These are phyloP conservation scores for Cephalopachus bancanus DNA, from an alignment of 2,797 vertebrate genomes.

Conservation along the genomic window DNA sequence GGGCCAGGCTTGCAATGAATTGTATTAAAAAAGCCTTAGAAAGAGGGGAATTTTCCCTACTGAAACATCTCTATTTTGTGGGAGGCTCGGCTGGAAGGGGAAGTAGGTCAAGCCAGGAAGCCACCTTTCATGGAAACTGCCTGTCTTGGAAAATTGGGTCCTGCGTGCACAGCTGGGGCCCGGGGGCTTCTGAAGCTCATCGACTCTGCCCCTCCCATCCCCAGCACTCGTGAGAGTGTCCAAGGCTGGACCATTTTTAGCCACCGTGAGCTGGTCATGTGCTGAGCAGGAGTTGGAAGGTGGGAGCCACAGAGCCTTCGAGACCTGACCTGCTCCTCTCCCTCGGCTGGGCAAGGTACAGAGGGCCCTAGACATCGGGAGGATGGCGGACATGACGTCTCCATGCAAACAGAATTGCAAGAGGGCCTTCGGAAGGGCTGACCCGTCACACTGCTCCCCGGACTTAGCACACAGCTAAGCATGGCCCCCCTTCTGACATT, in stretches of 20 bases:
- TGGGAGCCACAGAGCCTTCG: not conserved
- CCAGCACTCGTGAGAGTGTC: not conserved
- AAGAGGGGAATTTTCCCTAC: not conserved
- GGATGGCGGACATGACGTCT: not conserved
- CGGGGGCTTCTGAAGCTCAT: constrained; percentile 38
- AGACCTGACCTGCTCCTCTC: not conserved
- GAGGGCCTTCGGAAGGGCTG: not conserved
- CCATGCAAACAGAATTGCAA: not conserved
- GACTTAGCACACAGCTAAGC: not conserved
- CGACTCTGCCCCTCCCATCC: not conserved
- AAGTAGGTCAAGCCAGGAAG: constrained; percentile 69
- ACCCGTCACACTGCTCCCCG: not conserved
- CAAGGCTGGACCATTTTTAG: constrained; percentile 38
- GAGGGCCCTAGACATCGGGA: not conserved
- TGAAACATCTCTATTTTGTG: not conserved
- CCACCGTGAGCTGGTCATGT: not conserved
- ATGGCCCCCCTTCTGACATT: not conserved
- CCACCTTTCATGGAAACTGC: constrained; percentile 74
- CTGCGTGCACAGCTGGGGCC: constrained; percentile 29
- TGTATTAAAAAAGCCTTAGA: constrained; percentile 44
- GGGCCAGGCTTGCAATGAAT: not conserved
- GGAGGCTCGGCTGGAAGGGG: not conserved
- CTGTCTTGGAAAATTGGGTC: constrained; percentile 72
- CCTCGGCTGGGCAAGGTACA: not conserved
- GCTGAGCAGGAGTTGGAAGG: not conserved